Base-by-base conservation (phyloP, 2,113 vertebrate species). In the Gambusia affinis region DNA sequence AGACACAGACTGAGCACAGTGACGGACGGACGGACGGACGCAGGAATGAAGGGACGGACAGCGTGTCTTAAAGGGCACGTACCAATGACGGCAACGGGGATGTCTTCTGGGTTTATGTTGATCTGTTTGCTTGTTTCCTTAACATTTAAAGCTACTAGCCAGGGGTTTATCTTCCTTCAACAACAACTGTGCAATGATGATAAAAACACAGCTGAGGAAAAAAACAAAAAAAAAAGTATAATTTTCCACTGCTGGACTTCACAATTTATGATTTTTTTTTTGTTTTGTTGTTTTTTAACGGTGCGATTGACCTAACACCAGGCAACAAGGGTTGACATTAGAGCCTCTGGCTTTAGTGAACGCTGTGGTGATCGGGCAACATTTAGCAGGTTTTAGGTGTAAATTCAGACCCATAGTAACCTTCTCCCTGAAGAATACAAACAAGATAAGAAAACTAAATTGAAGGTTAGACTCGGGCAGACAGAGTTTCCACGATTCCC, bases 1-100 rank as follows among this genome's bases (percentile, higher is more conserved):
- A 94, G 92, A 92, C 92, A 92, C 91, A 78, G 93, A 88, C 88
- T 72, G 84, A 89, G 75, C 83, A 72, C 85, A 84, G 82, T 70
- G 82, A 86, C n/a, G 66, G 84, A 81, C 15, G 35, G 84, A 81
- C 15, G 35, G 83, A 69, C 24, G 75, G 72, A 75, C 15, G 66
- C 80, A 81, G 10, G 37, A 80, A 72, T 11, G 75, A 72, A 75
- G 62, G 70, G 76, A 84, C 60, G 70, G 79, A 84, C 68, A 72
- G 79, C 75, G 76, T 85, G 86, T 84, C 85, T 51, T 33, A 67
- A 69, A 75, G 81, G 83, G 82, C 84, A 70, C 22, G 70, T 72
- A 81, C 84, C 77, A 67, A 44, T 65, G 75, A 79, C 19, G 44
- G 86, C 79, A 64, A 80, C 64, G 1, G 73, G 60, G 90, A 89